Evolutionary conservation across 2,797 vertebrate species (phyloP), one percentile per base, ranked within the genome.

Genomic region (Schizopygopsis malacanthus): DNA sequence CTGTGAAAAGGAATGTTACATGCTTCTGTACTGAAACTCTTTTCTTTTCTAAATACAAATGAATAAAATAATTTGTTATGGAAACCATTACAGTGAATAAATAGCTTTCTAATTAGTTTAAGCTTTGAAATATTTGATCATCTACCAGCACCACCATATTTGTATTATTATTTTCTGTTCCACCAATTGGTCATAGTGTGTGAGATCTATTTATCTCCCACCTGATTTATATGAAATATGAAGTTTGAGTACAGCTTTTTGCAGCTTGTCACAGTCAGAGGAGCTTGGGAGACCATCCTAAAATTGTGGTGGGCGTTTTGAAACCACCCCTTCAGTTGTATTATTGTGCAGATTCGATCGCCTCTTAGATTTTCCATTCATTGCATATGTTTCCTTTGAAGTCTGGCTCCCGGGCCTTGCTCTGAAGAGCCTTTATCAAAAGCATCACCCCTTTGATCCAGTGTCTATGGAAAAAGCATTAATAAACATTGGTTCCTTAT

Each of bases 271-370:
- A 59, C 15, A 79, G 33, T 59, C 33, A 37, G 56, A 67, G 15
- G 50, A 80, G 5, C 50, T 54, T 71, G 47, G 12, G 22, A 72
- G 37, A 73, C n/a, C 33, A 12, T 18, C 54, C 50, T 22, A 10
- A 81, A 70, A 83, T 85, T 79, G 83, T 82, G 22, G 28, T 70
- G 50, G 79, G 90, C 90, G 92, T 93, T 93, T 91, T 93, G 86
- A 78, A 78, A 33, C 82, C 78, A 8, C 89, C 88, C 84, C 67
- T 91, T 89, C 80, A 81, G 88, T 84, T 85, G 52, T 89, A 93
- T 95, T 95, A 90, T 95, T 95, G 94, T 95, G 95, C 92, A 95
- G 93, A 96, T 96, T 93, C 87, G 87, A 82, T 87, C 54, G 59
- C 69, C 87, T 54, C 76, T 91, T 84, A 33, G 83, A 90, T 92